Conservation (phyloP, 2,113 vertebrate species). For the Phalacrocorax aristotelis region DNA sequence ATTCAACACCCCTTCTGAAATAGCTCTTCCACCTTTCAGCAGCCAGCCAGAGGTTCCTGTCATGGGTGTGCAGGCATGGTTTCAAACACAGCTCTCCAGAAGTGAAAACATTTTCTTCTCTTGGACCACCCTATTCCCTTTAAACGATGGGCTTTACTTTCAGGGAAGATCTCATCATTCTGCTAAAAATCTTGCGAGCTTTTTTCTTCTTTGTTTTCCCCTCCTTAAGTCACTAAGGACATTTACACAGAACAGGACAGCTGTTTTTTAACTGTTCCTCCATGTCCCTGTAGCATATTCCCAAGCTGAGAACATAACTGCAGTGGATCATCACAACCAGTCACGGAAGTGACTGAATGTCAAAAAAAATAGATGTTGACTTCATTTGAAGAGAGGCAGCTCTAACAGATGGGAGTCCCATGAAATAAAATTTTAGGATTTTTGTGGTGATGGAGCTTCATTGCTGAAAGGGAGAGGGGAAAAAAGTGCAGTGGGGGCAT, state of each 20-base stretch:
- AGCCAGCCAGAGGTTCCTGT: rapidly evolving
- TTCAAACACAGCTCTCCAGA: neutral
- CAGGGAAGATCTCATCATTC: neutral
- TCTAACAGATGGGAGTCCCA: neutral
- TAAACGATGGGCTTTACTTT: neutral
- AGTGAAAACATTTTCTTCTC: neutral
- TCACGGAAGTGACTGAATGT: neutral
- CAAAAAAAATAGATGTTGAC: neutral
- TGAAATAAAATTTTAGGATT: neutral
- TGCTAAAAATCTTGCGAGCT: neutral
- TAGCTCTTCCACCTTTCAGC: neutral
- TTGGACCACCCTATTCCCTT: neutral
- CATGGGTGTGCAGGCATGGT: neutral
- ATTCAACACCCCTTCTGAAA: neutral
- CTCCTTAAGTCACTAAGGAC: neutral
- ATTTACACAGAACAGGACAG: neutral
- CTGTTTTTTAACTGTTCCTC: neutral
- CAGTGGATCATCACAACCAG: neutral
- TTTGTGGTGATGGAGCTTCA: neutral
- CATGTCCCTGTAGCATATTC: neutral
- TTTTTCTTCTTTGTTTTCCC: neutral
- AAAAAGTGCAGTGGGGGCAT: neutral
- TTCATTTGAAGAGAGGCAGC: neutral
- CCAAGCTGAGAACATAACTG: neutral
- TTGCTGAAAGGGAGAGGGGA: neutral